Evolutionary conservation across 2,888 invertebrate genomes (phyloP).

Genomic region (Drosophila limbata): DNA sequence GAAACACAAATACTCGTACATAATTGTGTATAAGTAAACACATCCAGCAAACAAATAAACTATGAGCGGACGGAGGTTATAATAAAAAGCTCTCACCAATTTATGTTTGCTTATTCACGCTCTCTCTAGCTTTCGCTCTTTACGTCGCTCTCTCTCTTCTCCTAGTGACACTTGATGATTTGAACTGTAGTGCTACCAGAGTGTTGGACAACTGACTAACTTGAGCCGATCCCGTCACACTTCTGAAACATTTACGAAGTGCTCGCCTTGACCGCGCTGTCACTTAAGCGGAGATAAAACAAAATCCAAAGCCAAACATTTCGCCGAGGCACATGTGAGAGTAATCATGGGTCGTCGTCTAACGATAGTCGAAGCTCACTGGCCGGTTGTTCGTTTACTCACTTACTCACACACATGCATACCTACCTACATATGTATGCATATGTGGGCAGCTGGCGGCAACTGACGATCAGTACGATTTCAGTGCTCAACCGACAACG

Average conservation of each 20-base stretch:
- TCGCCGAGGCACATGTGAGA: constrained; percentile 25
- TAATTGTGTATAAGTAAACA: constrained; percentile 16
- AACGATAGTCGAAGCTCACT: constrained; percentile 43
- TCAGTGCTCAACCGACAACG: constrained; percentile 66
- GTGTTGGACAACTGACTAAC: constrained; percentile 62
- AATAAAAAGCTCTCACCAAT: constrained; percentile 66
- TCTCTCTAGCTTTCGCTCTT: constrained; percentile 14
- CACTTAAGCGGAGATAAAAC: constrained; percentile 56
- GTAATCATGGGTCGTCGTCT: constrained; percentile 36
- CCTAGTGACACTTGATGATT: constrained; percentile 15
- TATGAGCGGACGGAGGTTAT: constrained; percentile 37
- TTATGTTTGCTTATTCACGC: constrained; percentile 42
- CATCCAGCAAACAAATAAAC: constrained; percentile 29
- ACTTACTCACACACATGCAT: neutral
- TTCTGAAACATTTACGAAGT: constrained; percentile 49
- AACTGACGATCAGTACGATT: constrained; percentile 68
- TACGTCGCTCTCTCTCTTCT: constrained; percentile 14
- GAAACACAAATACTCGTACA: constrained; percentile 21
- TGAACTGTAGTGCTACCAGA: constrained; percentile 35
- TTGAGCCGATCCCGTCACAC: constrained; percentile 55
- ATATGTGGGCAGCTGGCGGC: constrained; percentile 22
- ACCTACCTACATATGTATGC: neutral
- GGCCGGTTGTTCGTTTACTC: constrained; percentile 21
- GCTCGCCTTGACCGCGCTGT: constrained; percentile 54
- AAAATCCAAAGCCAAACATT: constrained; percentile 46